phyloP scores from a whole-genome alignment of 2,113 vertebrate species.

The Entelurus aequoreus region DNA sequence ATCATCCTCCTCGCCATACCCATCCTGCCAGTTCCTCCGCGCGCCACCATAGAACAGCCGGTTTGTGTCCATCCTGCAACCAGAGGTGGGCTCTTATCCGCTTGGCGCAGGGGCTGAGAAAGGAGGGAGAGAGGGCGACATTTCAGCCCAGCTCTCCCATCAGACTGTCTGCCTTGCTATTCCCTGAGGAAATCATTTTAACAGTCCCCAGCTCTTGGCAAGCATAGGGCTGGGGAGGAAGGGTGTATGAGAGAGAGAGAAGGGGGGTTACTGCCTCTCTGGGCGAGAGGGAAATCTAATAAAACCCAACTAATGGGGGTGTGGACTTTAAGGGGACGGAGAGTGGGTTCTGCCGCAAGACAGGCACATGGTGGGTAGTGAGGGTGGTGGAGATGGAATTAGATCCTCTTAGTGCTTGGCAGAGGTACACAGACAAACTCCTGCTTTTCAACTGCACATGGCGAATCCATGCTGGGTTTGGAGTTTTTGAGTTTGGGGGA shows the following conservation, averaged over 20 bases:
- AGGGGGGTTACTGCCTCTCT: constrained; percentile 62
- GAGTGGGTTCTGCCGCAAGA: constrained; percentile 59
- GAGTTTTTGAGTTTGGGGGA: constrained; percentile 29
- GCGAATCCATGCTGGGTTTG: constrained; percentile 62
- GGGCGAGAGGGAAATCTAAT: constrained; percentile 72
- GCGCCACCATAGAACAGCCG: constrained; percentile 39
- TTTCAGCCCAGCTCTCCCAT: constrained; percentile 53
- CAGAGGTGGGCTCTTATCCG: constrained; percentile 35
- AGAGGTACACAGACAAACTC: constrained; percentile 62
- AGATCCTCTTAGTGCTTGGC: constrained; percentile 76
- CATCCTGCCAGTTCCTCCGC: constrained; percentile 42
- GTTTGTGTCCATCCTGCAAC: constrained; percentile 42
- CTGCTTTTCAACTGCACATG: constrained; percentile 73
- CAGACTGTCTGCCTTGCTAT: constrained; percentile 60
- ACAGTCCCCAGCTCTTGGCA: constrained; percentile 67
- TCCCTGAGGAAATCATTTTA: constrained; percentile 74
- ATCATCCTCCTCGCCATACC: constrained; percentile 48
- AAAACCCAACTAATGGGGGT: constrained; percentile 70
- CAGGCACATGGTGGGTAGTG: constrained; percentile 50
- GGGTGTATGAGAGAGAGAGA: constrained; percentile 24
- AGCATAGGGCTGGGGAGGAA: constrained; percentile 46
- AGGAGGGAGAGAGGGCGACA: constrained; percentile 48
- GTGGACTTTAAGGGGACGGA: constrained; percentile 59
- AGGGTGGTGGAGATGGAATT: constrained; percentile 70
- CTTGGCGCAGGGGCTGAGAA: constrained; percentile 38